phyloP scores from a whole-genome alignment of 2,113 vertebrate species.

The Erythrolamprus reginae region DNA sequence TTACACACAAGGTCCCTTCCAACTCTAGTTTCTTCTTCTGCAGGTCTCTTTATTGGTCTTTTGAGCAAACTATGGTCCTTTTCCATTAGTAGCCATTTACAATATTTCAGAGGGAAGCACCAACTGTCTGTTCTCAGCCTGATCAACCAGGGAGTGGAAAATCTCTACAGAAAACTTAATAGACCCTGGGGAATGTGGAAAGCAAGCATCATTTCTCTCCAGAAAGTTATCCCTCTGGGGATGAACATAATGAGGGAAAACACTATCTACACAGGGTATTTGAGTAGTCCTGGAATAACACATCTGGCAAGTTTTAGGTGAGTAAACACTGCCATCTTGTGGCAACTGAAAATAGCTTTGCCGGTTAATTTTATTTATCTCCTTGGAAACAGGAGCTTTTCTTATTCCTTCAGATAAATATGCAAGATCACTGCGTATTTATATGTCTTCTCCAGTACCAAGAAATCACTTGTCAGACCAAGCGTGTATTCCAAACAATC shows the following conservation, averaged over 20 bases:
- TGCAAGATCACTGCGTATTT: background rate
- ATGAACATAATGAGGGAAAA: background rate
- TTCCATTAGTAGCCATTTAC: background rate
- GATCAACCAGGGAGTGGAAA: background rate
- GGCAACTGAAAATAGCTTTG: background rate
- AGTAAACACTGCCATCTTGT: background rate
- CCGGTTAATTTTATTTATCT: background rate
- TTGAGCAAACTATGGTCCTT: background rate
- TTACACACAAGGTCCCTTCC: too few species aligned
- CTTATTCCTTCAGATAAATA: background rate
- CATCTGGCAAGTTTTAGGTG: background rate
- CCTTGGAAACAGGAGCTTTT: background rate
- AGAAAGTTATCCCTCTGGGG: background rate
- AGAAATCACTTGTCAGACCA: background rate
- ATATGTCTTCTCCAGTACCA: too few species aligned
- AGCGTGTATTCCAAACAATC: too few species aligned
- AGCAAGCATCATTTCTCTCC: background rate
- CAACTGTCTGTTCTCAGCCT: background rate
- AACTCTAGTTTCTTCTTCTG: too few species aligned
- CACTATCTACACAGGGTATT: background rate
- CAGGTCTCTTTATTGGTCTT: background rate
- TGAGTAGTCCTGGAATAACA: rapidly evolving
- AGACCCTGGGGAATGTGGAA: background rate
- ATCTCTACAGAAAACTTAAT: background rate
- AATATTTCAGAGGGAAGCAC: background rate